These are phyloP conservation scores for Alloscopus bannaensis DNA, from an alignment of 2,888 invertebrate genomes.

Conservation along the genomic window DNA sequence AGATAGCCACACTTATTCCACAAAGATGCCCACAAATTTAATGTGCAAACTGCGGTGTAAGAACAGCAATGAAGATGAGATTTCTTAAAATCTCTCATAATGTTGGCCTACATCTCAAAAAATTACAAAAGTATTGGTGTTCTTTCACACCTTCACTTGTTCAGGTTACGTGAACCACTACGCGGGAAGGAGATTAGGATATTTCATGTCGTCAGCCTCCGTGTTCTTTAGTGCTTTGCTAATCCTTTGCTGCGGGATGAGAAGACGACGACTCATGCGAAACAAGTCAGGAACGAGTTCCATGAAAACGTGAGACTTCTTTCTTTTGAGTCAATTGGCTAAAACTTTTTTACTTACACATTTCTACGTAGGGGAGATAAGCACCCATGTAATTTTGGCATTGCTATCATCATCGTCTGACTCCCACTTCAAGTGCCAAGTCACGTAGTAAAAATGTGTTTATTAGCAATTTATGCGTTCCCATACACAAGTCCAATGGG, in stretches of 20 bases:
- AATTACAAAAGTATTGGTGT: slow-evolving; percentile 8
- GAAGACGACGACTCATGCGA: slow-evolving; percentile 58
- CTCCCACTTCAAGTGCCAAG: slow-evolving; percentile 43
- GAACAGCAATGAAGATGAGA: slow-evolving; percentile 10
- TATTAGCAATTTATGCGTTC: slow-evolving; percentile 42
- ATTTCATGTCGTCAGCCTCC: slow-evolving; percentile 58
- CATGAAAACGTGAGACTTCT: slow-evolving; percentile 67
- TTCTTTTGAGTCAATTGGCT: not conserved
- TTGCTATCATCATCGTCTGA: slow-evolving; percentile 4
- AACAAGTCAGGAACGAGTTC: slow-evolving; percentile 66
- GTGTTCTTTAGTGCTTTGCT: slow-evolving; percentile 60
- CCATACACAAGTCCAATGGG: too few relatives aligned
- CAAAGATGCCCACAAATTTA: not conserved
- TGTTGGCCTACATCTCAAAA: too few relatives aligned
- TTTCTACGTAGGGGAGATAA: too few relatives aligned
- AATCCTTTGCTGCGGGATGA: slow-evolving; percentile 57
- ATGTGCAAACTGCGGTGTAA: not conserved
- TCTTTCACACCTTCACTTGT: not conserved
- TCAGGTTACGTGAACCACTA: slow-evolving; percentile 62
- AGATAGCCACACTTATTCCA: slow-evolving; percentile 1
- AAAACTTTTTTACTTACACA: too few relatives aligned
- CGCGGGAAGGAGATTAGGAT: slow-evolving; percentile 57
- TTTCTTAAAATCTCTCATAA: too few relatives aligned
- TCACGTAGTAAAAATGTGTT: slow-evolving; percentile 54
- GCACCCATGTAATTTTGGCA: not conserved